phyloP scores from a whole-genome alignment of 2,888 invertebrate genomes.

The Aethes cnicana region DNA sequence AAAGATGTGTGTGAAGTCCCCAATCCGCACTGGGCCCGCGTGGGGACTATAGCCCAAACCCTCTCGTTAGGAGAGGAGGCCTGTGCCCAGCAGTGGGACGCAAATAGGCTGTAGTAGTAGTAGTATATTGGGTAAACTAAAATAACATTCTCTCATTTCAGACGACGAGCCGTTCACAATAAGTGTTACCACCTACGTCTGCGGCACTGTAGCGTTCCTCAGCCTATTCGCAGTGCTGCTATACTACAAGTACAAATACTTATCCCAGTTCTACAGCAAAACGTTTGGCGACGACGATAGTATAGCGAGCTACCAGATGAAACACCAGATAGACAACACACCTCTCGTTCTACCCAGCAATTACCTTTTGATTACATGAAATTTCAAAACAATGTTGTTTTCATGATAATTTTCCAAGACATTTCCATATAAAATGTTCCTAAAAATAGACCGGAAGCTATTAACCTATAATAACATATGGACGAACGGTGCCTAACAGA shows the following conservation, averaged over 20 bases:
- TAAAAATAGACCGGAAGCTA: too few relatives aligned
- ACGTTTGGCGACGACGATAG: constrained; percentile 11
- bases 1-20: too few relatives aligned
- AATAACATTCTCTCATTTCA: neutral
- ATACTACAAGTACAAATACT: constrained; percentile 13
- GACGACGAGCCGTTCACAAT: neutral
- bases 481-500: too few relatives aligned
- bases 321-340: neutral
- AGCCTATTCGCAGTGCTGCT: constrained; percentile 3
- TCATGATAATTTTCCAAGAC: too few relatives aligned
- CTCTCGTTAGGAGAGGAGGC: too few relatives aligned
- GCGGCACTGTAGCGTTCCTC: constrained; percentile 1
- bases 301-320: constrained; percentile 2
- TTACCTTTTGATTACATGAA: constrained; percentile 10
- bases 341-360: neutral
- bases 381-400: neutral
- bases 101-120: too few relatives aligned
- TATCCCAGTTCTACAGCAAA: constrained; percentile 5
- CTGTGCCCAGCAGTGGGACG: too few relatives aligned
- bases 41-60: too few relatives aligned
- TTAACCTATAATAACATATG: too few relatives aligned
- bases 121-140: neutral
- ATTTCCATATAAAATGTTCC: too few relatives aligned
- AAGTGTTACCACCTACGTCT: constrained; percentile 1
- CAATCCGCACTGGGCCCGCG: too few relatives aligned